These are phyloP conservation scores for Pararge aegeria DNA, from an alignment of 1,140 invertebrate species.

Conservation along the genomic window DNA sequence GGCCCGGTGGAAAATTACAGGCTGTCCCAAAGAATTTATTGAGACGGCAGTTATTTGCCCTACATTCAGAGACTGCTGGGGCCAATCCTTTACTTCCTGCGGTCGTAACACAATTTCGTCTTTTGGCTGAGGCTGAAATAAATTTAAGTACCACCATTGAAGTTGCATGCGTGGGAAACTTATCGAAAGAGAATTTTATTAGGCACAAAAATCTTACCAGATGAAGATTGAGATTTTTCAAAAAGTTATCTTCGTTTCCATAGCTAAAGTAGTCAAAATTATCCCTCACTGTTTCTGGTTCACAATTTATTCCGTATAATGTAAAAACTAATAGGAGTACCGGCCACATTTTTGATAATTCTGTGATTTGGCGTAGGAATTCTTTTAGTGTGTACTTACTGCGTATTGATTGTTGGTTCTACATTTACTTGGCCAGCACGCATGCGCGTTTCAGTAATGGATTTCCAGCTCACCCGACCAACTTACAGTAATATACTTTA, in stretches of 20 bases:
- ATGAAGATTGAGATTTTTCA: constrained; percentile 61
- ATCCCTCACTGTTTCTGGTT: constrained; percentile 70
- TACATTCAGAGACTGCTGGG: constrained; percentile 83
- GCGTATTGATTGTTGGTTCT: constrained; percentile 60
- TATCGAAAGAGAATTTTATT: not conserved
- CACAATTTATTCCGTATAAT: constrained; percentile 51
- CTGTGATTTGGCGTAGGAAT: not conserved
- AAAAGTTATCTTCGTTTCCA: constrained; percentile 56
- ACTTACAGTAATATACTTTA: constrained; percentile 16
- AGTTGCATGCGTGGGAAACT: not conserved
- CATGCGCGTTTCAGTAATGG: constrained; percentile 52
- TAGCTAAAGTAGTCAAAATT: constrained; percentile 71
- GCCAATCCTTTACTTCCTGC: constrained; percentile 85
- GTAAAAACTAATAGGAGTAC: constrained; percentile 43
- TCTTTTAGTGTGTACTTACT: not conserved
- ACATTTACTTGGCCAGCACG: constrained; percentile 36
- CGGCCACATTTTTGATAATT: constrained; percentile 52
- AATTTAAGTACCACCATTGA: not conserved
- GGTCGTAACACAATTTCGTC: constrained; percentile 76
- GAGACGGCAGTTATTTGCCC: constrained; percentile 93
- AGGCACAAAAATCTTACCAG: constrained; percentile 47
- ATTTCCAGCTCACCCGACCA: constrained; percentile 18
- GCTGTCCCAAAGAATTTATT: constrained; percentile 88
- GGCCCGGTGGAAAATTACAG: constrained; percentile 94
- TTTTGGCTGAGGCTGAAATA: constrained; percentile 68